Conservation (phyloP, 92 coral and sea anemone species). For the Hydrozoanthus gracilis region DNA sequence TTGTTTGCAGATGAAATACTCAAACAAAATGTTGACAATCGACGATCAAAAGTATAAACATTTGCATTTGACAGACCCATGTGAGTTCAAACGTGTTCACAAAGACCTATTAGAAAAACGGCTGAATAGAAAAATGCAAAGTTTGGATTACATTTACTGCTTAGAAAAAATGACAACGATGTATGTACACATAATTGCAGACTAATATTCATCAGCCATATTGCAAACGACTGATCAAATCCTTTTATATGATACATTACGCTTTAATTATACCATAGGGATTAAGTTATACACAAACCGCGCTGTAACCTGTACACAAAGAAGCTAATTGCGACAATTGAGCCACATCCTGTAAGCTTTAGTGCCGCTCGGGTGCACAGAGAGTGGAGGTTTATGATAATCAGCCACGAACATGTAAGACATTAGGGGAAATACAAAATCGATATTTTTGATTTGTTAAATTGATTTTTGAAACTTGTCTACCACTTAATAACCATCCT, state of each 20-base stretch:
- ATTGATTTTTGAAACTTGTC: background rate
- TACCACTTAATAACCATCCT: background rate
- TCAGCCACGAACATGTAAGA: background rate
- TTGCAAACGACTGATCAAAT: too few species aligned
- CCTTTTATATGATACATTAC: background rate
- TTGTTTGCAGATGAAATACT: conserved; percentile 8
- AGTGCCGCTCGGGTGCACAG: conserved; percentile 9
- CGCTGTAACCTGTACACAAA: conserved; percentile 17
- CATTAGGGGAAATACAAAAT: background rate
- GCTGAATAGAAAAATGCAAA: conserved; percentile 13
- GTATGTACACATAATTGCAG: conserved; percentile 8
- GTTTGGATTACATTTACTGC: conserved; percentile 17
- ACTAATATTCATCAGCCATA: conserved; percentile 11
- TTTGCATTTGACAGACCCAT: conserved; percentile 18
- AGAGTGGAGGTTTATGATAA: background rate
- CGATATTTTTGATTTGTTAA: background rate
- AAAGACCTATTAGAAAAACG: conserved; percentile 3
- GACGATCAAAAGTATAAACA: conserved; percentile 18
- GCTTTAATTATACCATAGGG: conserved; percentile 4
- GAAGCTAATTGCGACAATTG: conserved; percentile 7
- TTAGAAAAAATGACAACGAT: conserved; percentile 15
- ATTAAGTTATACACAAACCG: conserved; percentile 18
- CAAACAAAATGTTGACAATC: conserved; percentile 11
- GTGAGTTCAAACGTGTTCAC: conserved; percentile 8
- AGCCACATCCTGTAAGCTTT: conserved; percentile 20